Base-by-base conservation (phyloP, 2,797 vertebrate species). In the Chromobotia macracanthus region DNA sequence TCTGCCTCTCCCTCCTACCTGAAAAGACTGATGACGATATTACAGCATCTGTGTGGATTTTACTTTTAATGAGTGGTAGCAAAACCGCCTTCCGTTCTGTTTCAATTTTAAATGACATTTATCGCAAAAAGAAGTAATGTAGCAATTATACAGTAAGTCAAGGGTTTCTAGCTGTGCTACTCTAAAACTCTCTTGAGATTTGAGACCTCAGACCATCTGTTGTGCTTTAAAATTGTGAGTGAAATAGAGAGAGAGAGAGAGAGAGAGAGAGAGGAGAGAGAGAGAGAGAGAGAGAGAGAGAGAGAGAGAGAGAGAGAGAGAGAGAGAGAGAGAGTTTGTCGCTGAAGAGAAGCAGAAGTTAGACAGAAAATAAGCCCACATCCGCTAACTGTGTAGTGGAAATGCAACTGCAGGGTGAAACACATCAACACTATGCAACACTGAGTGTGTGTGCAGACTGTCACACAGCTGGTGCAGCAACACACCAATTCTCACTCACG, bases 361-460 rank as follows among this genome's bases (percentile, higher is more conserved):
- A 41, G 38, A 41, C 38, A 41, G 38, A 41, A 41, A 55, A 73
- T 80, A 84, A 89, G 79, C 83, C 93, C 92, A 93, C 93, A 93
- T 93, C 93, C 92, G 90, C 38, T 82, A 79, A 79, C 72, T 76
- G 72, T 83, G 77, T 60, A 76, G 82, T 88, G 89, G 89, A 92
- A 91, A 90, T 83, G 79, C 78, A 86, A 85, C 67, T 77, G 61
- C 23, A 79, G 78, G 79, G 58, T 66, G 83, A 79, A 86, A 78
- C 56, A 28, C 67, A 75, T 58, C 80, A 83, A 79, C 68, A 65
- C 67, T 75, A 69, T 41, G 73, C 72, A 84, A 72, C 58, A 78
- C 35, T 2, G n/a, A 23, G 31, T 31, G 31, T 31, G 31, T 31
- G 61, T 73, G 44, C 66, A 70, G 68, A 80, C 23, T 18, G 48